phyloP scores from a whole-genome alignment of 2,113 vertebrate species.

The Nothoprocta perdicaria region DNA sequence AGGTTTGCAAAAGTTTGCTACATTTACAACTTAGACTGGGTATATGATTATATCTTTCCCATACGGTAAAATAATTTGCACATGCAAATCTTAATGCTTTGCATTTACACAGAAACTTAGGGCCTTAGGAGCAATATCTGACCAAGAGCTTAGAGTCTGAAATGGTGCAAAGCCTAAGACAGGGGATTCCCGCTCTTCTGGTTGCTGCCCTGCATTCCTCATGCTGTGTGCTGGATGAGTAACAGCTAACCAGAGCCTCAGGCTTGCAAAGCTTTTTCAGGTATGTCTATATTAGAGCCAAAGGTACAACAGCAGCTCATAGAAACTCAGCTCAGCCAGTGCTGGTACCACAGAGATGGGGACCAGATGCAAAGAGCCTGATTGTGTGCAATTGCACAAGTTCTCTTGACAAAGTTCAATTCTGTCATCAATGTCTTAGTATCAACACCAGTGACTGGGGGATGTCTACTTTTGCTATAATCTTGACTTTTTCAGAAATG shows the following conservation, averaged over 20 bases:
- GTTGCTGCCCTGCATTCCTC: background rate
- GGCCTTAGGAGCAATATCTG: background rate
- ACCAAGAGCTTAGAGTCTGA: background rate
- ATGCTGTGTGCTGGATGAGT: rapidly evolving
- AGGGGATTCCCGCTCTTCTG: background rate
- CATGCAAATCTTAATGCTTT: background rate
- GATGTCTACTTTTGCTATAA: background rate
- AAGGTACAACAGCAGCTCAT: background rate
- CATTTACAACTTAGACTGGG: background rate
- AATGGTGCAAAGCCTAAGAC: background rate
- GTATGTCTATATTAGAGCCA: background rate
- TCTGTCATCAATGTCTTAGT: background rate
- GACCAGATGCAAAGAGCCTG: background rate
- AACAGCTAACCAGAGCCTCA: background rate
- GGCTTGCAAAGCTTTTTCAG: background rate
- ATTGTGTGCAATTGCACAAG: background rate
- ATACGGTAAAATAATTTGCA: background rate
- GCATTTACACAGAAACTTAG: background rate
- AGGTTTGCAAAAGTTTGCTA: background rate
- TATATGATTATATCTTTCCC: background rate
- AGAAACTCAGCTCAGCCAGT: background rate
- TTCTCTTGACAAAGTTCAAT: background rate
- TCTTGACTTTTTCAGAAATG: background rate
- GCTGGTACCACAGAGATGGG: background rate
- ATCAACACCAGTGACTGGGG: background rate